Evolutionary conservation across 2,113 vertebrate species (phyloP), one percentile per base, ranked within the genome.

Genomic region (Corydoras sp.): DNA sequence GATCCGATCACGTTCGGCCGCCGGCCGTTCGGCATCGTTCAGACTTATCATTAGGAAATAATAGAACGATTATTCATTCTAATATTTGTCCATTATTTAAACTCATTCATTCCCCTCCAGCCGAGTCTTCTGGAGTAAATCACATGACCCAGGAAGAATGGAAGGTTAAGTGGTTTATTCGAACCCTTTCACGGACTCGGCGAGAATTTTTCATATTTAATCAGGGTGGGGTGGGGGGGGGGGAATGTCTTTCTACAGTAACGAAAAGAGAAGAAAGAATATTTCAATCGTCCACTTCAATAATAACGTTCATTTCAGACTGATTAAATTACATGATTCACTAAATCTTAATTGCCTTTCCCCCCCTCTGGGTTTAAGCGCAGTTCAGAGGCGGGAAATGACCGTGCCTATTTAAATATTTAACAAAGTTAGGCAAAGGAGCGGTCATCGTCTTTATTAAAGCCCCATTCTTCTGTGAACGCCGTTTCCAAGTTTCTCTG

Each of bases 321-420:
- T 90, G 89, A 92, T 92, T 91, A 91, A 93, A 93, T 92, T 90
- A 92, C 86, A 92, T 91, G 90, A 93, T 88, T 91, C 87, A 91
- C 80, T 92, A 88, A 90, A 88, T 90, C 88, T 89, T 91, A 91
- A 94, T 92, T 92, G 90, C 89, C 88, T 90, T 62, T 81, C 83
- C 81, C 43, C n/a, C 56, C 83, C 81, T 55, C n/a, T 58, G 62
- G 88, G 82, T 86, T 88, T 86, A 87, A 84, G 88, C 84, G 86
- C 86, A 86, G 90, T 86, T 88, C 82, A 77, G 65, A 70, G 79
- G 82, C 85, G 85, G 85, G 85, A 87, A 88, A 89, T 85, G 84
- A 56, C 6, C 86, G 85, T 86, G 82, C 79, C 76, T 84, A 83
- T 88, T 88, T 83, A 58, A 81, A 78, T 69, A 73, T 81, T 81